Evolutionary conservation across 2,113 vertebrate genomes (phyloP).

Genomic region (Muntiacus muntjak): DNA sequence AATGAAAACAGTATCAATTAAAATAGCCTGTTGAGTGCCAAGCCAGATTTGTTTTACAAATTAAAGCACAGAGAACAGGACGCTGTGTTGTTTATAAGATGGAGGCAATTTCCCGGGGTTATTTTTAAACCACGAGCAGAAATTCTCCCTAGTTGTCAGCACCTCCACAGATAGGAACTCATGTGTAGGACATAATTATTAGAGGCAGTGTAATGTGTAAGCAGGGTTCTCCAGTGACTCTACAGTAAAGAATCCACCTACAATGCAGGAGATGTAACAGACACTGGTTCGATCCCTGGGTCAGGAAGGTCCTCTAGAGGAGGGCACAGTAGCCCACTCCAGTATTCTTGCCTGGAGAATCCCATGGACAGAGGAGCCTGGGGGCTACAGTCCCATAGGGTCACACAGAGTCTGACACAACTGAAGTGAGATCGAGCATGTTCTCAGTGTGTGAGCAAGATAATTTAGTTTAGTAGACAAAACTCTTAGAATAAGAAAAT

Average conservation of each 20-base stretch:
- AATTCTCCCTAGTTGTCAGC: not conserved
- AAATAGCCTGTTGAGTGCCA: not conserved
- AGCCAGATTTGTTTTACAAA: not conserved
- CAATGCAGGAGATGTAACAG: not conserved
- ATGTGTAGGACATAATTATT: not conserved
- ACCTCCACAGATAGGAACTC: not conserved
- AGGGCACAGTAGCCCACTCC: not conserved
- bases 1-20: constrained; percentile 48
- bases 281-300: not conserved
- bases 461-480: not conserved
- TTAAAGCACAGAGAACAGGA: not conserved
- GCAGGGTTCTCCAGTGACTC: not conserved
- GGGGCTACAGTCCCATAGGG: not conserved
- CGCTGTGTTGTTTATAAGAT: not conserved
- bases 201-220: not conserved
- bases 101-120: not conserved
- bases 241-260: not conserved
- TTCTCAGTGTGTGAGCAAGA: not conserved
- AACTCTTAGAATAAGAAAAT: constrained; percentile 3
- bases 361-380: not conserved
- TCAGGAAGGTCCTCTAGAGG: not conserved
- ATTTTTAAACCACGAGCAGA: constrained; percentile 34
- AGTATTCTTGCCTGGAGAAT: not conserved
- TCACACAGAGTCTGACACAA: not conserved
- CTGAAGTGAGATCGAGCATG: not conserved